A percentile compares a stretch with the other conserved stretches of the same genome.
Evolutionary conservation across 2,888 invertebrate species (phyloP).

Genomic region (Emmelina monodactyla): DNA sequence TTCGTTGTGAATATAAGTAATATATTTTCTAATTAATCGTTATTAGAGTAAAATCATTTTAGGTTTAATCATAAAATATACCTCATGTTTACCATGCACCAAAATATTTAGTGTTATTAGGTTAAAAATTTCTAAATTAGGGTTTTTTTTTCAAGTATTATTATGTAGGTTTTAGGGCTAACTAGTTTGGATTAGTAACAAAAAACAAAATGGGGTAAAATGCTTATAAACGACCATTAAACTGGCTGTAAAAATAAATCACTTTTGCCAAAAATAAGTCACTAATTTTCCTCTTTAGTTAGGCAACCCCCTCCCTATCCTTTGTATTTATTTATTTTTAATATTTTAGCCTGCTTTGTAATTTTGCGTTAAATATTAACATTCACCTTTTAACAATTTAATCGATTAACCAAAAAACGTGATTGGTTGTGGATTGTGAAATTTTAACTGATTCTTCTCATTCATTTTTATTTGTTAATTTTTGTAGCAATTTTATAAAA

Average conservation of each 20-base stretch:
- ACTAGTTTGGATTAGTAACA: slow-evolving; percentile 23
- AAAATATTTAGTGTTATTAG: slow-evolving; percentile 52
- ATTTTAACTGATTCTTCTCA: slow-evolving; percentile 33
- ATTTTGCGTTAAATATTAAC: slow-evolving; percentile 37
- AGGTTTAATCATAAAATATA: slow-evolving; percentile 38
- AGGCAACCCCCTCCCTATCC: slow-evolving; percentile 36
- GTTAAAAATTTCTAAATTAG: slow-evolving; percentile 25
- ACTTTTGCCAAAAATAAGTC: slow-evolving; percentile 16
- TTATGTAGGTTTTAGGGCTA: slow-evolving; percentile 26
- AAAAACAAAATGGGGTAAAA: slow-evolving; percentile 18
- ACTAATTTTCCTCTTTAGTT: slow-evolving; percentile 35
- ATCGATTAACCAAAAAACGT: slow-evolving; percentile 14
- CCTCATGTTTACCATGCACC: slow-evolving; percentile 65
- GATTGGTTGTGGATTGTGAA: slow-evolving; percentile 40
- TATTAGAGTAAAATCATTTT: slow-evolving; percentile 22
- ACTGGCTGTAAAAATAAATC: slow-evolving; percentile 19
- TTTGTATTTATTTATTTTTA: slow-evolving; percentile 49
- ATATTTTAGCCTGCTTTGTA: slow-evolving; percentile 56
- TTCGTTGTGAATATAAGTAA: slow-evolving; percentile 38
- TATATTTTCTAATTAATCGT: slow-evolving; percentile 30
- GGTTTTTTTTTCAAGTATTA: slow-evolving; percentile 46
- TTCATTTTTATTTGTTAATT: slow-evolving; percentile 42
- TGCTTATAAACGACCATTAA: slow-evolving; percentile 21
- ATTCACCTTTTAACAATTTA: slow-evolving; percentile 22
- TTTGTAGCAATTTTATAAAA: slow-evolving; percentile 38